phyloP scores from a whole-genome alignment of 2,113 vertebrate species.

The Nansenia antarctica region DNA sequence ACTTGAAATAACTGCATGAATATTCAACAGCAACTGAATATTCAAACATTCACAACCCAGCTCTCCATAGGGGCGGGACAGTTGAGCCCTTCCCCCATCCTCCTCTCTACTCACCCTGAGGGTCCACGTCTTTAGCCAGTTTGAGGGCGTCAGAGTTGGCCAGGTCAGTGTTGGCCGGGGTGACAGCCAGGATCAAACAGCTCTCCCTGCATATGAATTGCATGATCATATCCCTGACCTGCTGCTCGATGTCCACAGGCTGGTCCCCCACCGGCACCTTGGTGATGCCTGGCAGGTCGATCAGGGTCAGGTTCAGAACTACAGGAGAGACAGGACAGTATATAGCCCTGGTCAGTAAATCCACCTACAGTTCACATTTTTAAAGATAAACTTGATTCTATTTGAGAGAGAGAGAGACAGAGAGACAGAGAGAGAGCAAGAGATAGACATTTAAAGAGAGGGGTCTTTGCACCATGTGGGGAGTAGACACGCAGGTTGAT shows the following conservation, averaged over 20 bases:
- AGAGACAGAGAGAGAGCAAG: conserved; percentile 1
- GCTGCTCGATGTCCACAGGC: conserved; percentile 90
- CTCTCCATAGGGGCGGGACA: no score
- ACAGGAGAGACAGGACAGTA: background rate
- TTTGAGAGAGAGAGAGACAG: conserved; percentile 1
- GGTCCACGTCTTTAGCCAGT: conserved; percentile 91
- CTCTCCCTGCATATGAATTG: conserved; percentile 92
- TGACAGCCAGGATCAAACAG: conserved; percentile 92
- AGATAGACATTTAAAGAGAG: background rate
- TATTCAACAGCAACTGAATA: no score
- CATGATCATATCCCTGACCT: conserved; percentile 96
- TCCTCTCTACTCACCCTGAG: conserved; percentile 94
- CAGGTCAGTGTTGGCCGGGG: conserved; percentile 92
- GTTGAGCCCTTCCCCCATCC: no score
- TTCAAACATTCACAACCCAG: no score
- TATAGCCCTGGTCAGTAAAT: no score
- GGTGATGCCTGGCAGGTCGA: conserved; percentile 91
- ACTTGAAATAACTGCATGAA: no score
- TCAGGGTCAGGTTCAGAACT: conserved; percentile 93
- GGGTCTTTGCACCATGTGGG: conserved; percentile 80
- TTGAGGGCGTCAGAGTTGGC: conserved; percentile 95
- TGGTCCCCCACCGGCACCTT: conserved; percentile 97
- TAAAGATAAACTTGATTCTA: no score
- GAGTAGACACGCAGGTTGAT: conserved; percentile 92
- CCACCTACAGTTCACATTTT: no score